Evolutionary conservation across 2,888 invertebrate genomes (phyloP).

Genomic region (Venusia cambrica): DNA sequence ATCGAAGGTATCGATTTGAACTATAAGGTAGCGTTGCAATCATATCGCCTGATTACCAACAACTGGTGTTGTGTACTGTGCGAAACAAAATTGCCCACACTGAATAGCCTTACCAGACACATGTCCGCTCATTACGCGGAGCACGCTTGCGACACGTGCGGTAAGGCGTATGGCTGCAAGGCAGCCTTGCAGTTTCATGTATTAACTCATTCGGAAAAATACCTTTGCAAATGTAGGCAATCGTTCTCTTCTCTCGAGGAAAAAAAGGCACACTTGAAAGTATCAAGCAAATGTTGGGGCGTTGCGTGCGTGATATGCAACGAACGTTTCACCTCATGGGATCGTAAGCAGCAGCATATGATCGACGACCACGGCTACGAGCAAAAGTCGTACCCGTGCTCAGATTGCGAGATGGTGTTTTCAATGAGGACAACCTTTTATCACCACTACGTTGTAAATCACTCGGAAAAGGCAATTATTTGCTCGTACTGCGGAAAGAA

Average conservation of each 20-base stretch:
- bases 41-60: slow-evolving; percentile 21
- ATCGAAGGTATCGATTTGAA: slow-evolving; percentile 11
- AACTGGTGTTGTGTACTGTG: slow-evolving; percentile 23
- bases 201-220: slow-evolving; percentile 17
- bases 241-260: slow-evolving; percentile 17
- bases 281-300: slow-evolving; percentile 18
- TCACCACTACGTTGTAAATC: slow-evolving; percentile 3
- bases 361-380: slow-evolving; percentile 31
- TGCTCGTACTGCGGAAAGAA: slow-evolving; percentile 13
- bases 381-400: slow-evolving; percentile 8
- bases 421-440: slow-evolving; percentile 6
- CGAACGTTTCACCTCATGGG: slow-evolving; percentile 19
- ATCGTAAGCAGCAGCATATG: slow-evolving; percentile 23
- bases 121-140: slow-evolving; percentile 32
- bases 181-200: slow-evolving; percentile 16
- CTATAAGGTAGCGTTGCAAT: slow-evolving; percentile 22
- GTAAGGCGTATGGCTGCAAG: slow-evolving; percentile 18
- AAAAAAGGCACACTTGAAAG: slow-evolving; percentile 17
- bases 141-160: slow-evolving; percentile 33
- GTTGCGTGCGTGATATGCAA: slow-evolving; percentile 27
- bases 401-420: slow-evolving; percentile 11
- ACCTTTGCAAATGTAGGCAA: slow-evolving; percentile 21
- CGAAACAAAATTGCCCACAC: slow-evolving; percentile 11
- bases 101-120: slow-evolving; percentile 35
- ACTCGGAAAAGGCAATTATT: slow-evolving; percentile 10